phyloP scores from a whole-genome alignment of 2,888 invertebrate genomes.

The Ariolimax columbianus region DNA sequence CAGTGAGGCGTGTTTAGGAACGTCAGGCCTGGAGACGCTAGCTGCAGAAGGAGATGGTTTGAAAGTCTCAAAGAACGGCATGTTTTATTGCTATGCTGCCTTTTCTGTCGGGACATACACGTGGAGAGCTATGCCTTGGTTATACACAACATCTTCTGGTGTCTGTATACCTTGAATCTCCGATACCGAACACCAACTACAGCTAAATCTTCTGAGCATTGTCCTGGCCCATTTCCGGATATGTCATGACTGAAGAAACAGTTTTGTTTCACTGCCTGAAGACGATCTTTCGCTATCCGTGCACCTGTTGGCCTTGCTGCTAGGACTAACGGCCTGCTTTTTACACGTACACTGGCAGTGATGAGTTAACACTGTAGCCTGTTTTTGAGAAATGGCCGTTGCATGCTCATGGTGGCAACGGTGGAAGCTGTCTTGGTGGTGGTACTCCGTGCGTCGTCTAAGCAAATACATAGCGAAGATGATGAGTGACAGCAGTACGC shows the following conservation, averaged over 20 bases:
- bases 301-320: conserved; percentile 68
- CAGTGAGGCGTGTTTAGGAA: too few species aligned
- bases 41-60: too few species aligned
- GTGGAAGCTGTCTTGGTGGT: conserved; percentile 65
- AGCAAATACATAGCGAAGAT: conserved; percentile 77
- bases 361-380: conserved; percentile 37
- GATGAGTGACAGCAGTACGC: conserved; percentile 75
- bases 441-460: conserved; percentile 69
- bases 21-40: too few species aligned
- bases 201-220: background rate
- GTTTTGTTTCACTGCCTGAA: conserved; percentile 73
- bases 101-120: too few species aligned
- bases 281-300: conserved; percentile 75
- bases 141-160: background rate
- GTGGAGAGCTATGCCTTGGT: too few species aligned
- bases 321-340: conserved; percentile 50
- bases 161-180: background rate
- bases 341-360: conserved; percentile 56
- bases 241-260: conserved; percentile 69
- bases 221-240: background rate
- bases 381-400: conserved; percentile 4
- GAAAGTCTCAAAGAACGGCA: too few species aligned
- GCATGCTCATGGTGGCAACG: conserved; percentile 50
- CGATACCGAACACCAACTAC: background rate
- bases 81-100: too few species aligned